Percentiles rank a stretch among this genome's conserved stretches.
Evolutionary conservation across 2,113 vertebrate genomes (phyloP).

Genomic region (Entelurus aequoreus): DNA sequence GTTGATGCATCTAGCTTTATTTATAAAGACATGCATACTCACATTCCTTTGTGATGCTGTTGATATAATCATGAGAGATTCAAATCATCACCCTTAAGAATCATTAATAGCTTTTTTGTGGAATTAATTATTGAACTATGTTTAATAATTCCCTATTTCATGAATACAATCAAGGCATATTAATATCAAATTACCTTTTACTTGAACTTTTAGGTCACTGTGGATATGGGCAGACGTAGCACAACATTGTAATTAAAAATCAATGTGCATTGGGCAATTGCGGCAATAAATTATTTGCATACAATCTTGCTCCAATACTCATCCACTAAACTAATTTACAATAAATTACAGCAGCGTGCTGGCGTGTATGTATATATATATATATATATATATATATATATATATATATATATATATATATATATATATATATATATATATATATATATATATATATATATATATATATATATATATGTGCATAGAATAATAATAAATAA

Average conservation of each 20-base stretch:
- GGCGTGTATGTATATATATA: neutral
- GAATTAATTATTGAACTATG: neutral
- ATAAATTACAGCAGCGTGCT: slow-evolving; percentile 13
- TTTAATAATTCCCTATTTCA: neutral
- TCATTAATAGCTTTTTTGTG: neutral
- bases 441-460: no score
- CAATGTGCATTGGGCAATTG: slow-evolving; percentile 13
- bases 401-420: no score
- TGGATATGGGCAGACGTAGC: neutral
- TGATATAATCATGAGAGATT: neutral
- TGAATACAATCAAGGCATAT: neutral
- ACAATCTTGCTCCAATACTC: slow-evolving; percentile 8
- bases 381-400: no score
- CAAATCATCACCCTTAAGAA: neutral
- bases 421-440: no score
- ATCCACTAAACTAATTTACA: slow-evolving; percentile 19
- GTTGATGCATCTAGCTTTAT: neutral
- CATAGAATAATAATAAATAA: no score
- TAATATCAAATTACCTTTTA: slow-evolving; percentile 8
- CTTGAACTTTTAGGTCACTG: neutral
- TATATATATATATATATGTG: no score
- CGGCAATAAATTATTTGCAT: slow-evolving; percentile 17
- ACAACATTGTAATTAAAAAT: slow-evolving; percentile 8
- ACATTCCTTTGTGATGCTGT: neutral
- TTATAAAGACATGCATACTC: neutral